A percentile compares a stretch with the other conserved stretches of the same genome.
Conservation (phyloP, 2,888 invertebrate genomes). For the Operophtera brumata region DNA sequence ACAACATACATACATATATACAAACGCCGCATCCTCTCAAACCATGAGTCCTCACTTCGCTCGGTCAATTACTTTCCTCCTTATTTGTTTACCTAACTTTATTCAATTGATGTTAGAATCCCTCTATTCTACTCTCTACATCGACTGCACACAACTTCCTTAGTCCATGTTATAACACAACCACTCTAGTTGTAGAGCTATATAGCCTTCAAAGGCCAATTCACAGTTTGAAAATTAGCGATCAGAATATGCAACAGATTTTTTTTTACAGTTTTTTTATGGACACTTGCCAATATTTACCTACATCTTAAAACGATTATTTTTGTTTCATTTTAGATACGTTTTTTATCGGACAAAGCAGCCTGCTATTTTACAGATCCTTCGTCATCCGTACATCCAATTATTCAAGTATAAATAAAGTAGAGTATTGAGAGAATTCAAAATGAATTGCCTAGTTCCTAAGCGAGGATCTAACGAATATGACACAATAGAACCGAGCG, state of each 20-base stretch:
- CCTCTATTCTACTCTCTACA: conserved; percentile 1
- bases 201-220: conserved; percentile 7
- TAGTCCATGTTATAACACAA: conserved; percentile 1
- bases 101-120: neutral
- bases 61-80: too few species aligned
- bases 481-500: conserved; percentile 52
- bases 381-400: too few species aligned
- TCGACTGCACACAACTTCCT: conserved; percentile 2
- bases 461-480: conserved; percentile 50
- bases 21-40: too few species aligned
- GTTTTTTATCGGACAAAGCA: neutral
- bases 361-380: conserved; percentile 10
- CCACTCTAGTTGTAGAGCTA: neutral
- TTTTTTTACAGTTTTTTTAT: conserved; percentile 2
- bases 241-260: conserved; percentile 7
- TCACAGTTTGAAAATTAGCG: conserved; percentile 10
- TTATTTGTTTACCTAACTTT: neutral
- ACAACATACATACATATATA: too few species aligned
- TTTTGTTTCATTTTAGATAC: neutral
- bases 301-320: neutral
- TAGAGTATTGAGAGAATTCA: conserved; percentile 7
- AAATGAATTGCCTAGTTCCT: conserved; percentile 67
- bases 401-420: neutral
- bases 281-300: conserved; percentile 7
- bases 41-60: too few species aligned